phyloP scores from a whole-genome alignment of 1,140 invertebrate genomes.

The Drosophila equinoxialis region DNA sequence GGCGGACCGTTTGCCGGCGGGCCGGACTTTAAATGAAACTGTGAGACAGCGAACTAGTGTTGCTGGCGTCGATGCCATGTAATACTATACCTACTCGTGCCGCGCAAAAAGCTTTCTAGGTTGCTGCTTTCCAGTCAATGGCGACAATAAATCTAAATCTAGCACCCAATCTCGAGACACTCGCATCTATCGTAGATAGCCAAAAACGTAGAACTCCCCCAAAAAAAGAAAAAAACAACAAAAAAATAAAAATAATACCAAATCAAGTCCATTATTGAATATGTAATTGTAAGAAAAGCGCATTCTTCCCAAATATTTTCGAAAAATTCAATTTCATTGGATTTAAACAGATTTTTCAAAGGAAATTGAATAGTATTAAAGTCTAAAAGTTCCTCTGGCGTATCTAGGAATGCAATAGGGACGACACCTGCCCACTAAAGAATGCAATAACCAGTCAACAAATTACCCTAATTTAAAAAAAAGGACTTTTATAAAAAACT shows the following conservation, averaged over 20 bases:
- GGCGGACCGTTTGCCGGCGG: conserved; percentile 83
- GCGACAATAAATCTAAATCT: conserved; percentile 74
- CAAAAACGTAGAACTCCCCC: conserved; percentile 50
- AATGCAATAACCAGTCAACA: no score
- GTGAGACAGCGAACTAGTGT: conserved; percentile 69
- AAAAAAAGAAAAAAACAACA: not conserved
- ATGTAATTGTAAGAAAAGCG: conserved; percentile 3
- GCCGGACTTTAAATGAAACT: conserved; percentile 82
- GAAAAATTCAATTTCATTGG: no score
- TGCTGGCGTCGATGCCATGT: conserved; percentile 21
- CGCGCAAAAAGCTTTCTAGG: conserved; percentile 55
- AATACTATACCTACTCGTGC: conserved; percentile 50
- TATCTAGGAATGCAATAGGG: no score
- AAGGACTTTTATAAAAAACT: no score
- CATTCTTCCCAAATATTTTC: not conserved
- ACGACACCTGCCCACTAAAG: no score
- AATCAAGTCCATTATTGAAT: conserved; percentile 21
- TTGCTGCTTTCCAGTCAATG: conserved; percentile 73
- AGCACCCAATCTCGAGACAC: conserved; percentile 64
- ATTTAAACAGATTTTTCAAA: no score
- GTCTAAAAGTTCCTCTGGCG: no score
- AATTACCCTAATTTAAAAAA: no score
- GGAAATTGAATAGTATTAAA: no score
- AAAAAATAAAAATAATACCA: not conserved
- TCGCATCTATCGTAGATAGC: conserved; percentile 76